A percentile compares a stretch with the other conserved stretches of the same genome.
Evolutionary conservation across 2,888 invertebrate genomes (phyloP).

Genomic region (Amaurobius ferox): DNA sequence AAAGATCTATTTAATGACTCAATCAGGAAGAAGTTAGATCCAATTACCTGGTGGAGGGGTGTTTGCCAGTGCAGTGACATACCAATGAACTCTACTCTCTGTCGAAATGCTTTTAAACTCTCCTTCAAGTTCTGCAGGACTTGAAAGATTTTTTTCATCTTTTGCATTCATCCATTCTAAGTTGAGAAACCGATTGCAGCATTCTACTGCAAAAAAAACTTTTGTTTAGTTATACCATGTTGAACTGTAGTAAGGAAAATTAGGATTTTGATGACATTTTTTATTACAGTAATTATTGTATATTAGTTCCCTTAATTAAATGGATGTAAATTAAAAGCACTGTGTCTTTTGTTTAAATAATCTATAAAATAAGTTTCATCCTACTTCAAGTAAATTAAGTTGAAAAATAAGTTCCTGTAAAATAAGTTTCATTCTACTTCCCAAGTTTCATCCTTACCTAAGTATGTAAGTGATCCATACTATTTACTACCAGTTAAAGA

Average conservation of each 20-base stretch:
- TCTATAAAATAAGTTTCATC: neutral
- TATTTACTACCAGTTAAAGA: neutral
- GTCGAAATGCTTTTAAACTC: neutral
- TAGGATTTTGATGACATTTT: slow-evolving; percentile 1
- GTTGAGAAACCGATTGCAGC: slow-evolving; percentile 13
- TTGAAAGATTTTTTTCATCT: slow-evolving; percentile 11
- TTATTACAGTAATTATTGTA: neutral
- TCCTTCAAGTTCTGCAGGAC: slow-evolving; percentile 3
- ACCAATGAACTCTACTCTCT: neutral
- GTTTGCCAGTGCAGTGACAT: neutral
- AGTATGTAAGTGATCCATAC: neutral
- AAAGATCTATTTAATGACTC: slow-evolving; percentile 7
- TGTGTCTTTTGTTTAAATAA: neutral
- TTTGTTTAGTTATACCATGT: slow-evolving; percentile 8
- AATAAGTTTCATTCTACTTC: too few species aligned
- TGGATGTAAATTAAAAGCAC: neutral
- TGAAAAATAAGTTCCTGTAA: too few species aligned
- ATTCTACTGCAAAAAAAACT: neutral
- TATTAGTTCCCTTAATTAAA: neutral
- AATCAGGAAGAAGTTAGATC: slow-evolving; percentile 5
- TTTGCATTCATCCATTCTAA: slow-evolving; percentile 2
- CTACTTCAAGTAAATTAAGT: too few species aligned
- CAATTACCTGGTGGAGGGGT: slow-evolving; percentile 13
- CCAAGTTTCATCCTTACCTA: too few species aligned
- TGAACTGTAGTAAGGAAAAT: neutral